Conservation (phyloP, 2,113 vertebrate species). For the Thinocorus orbignyianus region DNA sequence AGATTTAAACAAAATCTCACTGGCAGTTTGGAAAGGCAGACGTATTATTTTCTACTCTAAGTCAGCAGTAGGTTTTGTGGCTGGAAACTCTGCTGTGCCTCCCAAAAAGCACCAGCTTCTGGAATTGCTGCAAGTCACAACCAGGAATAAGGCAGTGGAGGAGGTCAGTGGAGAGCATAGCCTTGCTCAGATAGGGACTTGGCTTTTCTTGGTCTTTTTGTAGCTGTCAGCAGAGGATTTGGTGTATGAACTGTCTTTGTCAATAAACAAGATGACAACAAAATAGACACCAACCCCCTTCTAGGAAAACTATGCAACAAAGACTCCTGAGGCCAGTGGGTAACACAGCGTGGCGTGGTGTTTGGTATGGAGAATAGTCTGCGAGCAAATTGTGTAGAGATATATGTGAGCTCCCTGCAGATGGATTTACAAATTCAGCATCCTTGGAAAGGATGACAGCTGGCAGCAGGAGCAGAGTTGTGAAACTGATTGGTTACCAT, state of each 20-base stretch:
- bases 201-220: not conserved
- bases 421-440: not conserved
- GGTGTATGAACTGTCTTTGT: not conserved
- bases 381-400: not conserved
- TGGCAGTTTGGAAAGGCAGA: not conserved
- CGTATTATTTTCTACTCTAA: rapidly evolving
- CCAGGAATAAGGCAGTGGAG: not conserved
- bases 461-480: not conserved
- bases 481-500: not conserved
- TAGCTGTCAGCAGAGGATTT: not conserved
- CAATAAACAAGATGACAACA: not conserved
- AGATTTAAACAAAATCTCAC: not conserved
- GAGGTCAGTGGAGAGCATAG: not conserved
- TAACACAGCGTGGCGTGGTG: not conserved
- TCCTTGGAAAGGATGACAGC: not conserved
- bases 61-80: rapidly evolving
- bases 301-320: too few species aligned
- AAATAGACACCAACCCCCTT: too few species aligned
- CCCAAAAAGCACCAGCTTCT: not conserved
- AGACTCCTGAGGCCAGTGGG: rapidly evolving
- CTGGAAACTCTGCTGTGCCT: not conserved
- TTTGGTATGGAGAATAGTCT: not conserved
- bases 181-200: not conserved
- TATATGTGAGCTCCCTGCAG: not conserved
- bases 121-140: not conserved